Evolutionary conservation across 2,888 invertebrate genomes (phyloP).

Genomic region (Cenopis cana): DNA sequence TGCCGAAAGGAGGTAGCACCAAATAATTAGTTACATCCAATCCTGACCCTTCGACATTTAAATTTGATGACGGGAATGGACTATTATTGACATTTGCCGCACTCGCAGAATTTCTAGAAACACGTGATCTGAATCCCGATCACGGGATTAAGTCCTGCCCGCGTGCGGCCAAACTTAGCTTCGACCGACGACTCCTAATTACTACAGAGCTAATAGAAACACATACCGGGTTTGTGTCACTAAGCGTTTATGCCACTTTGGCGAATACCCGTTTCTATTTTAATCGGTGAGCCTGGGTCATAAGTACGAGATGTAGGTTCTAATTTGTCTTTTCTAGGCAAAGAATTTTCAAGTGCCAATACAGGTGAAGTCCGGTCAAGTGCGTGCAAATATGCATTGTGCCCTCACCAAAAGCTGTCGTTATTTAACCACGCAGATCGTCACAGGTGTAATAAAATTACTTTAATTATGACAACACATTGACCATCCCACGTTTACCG

Average conservation of each 20-base stretch:
- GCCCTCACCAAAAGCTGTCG: too few relatives aligned
- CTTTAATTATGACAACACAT: too few relatives aligned
- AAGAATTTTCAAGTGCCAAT: too few relatives aligned
- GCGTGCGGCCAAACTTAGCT: slow-evolving; percentile 66
- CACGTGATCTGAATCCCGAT: slow-evolving; percentile 77
- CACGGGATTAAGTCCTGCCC: slow-evolving; percentile 66
- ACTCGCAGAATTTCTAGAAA: slow-evolving; percentile 71
- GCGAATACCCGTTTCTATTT: slow-evolving; percentile 1
- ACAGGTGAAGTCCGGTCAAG: too few relatives aligned
- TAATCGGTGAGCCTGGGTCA: neutral
- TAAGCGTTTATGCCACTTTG: slow-evolving; percentile 51
- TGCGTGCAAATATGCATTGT: too few relatives aligned
- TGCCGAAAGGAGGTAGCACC: neutral
- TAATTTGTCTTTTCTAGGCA: neutral
- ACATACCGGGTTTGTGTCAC: slow-evolving; percentile 59
- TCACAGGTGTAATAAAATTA: too few relatives aligned
- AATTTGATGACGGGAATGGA: slow-evolving; percentile 65
- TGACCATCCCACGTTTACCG: too few relatives aligned
- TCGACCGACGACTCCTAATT: slow-evolving; percentile 71
- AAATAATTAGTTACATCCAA: slow-evolving; percentile 45
- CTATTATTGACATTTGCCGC: slow-evolving; percentile 68
- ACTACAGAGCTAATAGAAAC: slow-evolving; percentile 70
- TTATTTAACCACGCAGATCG: too few relatives aligned
- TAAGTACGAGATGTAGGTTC: too few relatives aligned
- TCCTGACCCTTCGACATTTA: slow-evolving; percentile 54